Percentiles rank a stretch among this genome's conserved stretches.
Evolutionary conservation across 53 echinoderm and acorn worm genomes (phyloP).

Genomic region (Arbacia lixula): DNA sequence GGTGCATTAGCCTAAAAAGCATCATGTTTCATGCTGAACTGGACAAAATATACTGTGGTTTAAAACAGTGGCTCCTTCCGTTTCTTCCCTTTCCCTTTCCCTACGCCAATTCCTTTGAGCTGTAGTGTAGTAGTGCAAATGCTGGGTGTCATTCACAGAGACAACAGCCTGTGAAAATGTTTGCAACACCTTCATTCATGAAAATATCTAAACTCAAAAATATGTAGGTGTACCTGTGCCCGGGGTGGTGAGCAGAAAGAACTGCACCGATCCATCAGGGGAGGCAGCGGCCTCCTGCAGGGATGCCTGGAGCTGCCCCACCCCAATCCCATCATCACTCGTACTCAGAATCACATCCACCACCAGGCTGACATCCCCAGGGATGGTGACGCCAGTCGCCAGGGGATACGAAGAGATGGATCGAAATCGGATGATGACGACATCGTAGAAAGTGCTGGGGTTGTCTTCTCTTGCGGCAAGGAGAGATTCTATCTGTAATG

Average conservation of each 20-base stretch:
- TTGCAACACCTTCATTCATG: background rate
- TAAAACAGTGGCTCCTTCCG: too few relatives aligned
- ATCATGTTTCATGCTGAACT: too few relatives aligned
- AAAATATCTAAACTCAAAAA: background rate
- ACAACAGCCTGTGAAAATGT: too few relatives aligned
- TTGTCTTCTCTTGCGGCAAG: background rate
- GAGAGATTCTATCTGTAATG: slow-evolving; percentile 17
- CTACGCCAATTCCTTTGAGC: too few relatives aligned
- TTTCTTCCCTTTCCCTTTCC: too few relatives aligned
- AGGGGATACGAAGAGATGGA: background rate
- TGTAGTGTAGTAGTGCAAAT: too few relatives aligned
- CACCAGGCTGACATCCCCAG: background rate
- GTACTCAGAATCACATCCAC: slow-evolving; percentile 46
- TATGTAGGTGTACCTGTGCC: slow-evolving; percentile 14
- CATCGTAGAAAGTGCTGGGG: slow-evolving; percentile 13
- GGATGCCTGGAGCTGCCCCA: background rate
- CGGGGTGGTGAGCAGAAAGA: slow-evolving; percentile 5
- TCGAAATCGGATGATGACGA: slow-evolving; percentile 21
- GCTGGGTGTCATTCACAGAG: too few relatives aligned
- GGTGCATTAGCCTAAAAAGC: too few relatives aligned
- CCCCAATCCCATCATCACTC: background rate
- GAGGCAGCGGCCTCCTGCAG: background rate
- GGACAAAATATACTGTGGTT: too few relatives aligned
- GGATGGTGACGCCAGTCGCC: background rate
- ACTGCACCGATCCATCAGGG: background rate